These are phyloP conservation scores for Sycophila sp. DNA, from an alignment of 1,140 invertebrate genomes.

Conservation along the genomic window DNA sequence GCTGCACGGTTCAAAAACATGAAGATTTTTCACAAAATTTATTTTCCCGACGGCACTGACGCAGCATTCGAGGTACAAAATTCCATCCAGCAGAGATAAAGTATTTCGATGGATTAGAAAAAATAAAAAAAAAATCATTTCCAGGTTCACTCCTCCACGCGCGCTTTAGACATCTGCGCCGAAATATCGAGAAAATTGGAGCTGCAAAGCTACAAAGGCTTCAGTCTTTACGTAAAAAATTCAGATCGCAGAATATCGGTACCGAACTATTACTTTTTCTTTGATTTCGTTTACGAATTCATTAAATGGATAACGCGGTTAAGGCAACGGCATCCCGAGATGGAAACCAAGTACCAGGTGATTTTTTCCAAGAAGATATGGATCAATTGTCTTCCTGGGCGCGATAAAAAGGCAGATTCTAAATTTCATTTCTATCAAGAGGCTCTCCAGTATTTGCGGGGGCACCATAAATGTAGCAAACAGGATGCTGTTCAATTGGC, in stretches of 20 bases:
- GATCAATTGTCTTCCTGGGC: constrained; percentile 89
- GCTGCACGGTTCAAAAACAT: constrained; percentile 93
- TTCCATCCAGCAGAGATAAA: too few relatives aligned
- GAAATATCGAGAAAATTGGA: constrained; percentile 80
- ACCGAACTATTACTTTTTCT: constrained; percentile 92
- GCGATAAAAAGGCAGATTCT: constrained; percentile 87
- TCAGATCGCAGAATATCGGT: constrained; percentile 93
- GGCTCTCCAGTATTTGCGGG: constrained; percentile 89
- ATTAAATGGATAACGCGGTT: constrained; percentile 89
- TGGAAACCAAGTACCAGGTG: constrained; percentile 87
- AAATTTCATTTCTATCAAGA: constrained; percentile 97
- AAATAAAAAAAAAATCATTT: too few relatives aligned
- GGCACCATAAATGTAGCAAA: constrained; percentile 84
- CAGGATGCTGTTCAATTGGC: constrained; percentile 84
- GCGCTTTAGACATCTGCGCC: constrained; percentile 86
- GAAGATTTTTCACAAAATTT: constrained; percentile 93
- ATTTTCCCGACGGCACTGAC: constrained; percentile 93
- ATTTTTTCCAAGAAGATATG: constrained; percentile 98
- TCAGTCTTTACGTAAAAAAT: constrained; percentile 93
- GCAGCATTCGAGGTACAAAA: constrained; percentile 78
- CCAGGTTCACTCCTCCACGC: constrained; percentile 84
- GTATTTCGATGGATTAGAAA: too few relatives aligned
- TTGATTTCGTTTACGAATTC: constrained; percentile 91
- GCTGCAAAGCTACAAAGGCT: constrained; percentile 84
- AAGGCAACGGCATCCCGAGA: constrained; percentile 70